phyloP scores from a whole-genome alignment of 2,797 vertebrate genomes.

The Buceros bicornis region DNA sequence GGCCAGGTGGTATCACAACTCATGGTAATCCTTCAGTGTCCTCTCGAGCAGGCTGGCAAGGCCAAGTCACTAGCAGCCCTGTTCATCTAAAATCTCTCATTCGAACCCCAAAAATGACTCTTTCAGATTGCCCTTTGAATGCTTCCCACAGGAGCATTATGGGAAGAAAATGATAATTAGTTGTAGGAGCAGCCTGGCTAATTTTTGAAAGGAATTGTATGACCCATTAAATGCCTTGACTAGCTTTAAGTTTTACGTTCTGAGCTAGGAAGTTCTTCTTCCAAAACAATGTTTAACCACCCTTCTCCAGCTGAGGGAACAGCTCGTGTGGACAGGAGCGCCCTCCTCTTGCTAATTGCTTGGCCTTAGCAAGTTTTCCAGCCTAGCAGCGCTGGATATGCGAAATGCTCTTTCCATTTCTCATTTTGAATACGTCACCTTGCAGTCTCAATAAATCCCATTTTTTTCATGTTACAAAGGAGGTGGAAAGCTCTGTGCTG shows the following conservation, averaged over 20 bases:
- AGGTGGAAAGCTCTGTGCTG: not conserved
- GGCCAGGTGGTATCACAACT: not conserved
- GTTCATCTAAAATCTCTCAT: not conserved
- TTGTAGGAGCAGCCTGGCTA: not conserved
- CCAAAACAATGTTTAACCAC: not conserved
- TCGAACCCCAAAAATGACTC: not conserved
- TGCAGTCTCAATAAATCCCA: not conserved
- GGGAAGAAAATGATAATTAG: not conserved
- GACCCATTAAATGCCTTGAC: not conserved
- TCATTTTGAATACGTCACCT: not conserved
- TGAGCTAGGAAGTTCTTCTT: not conserved
- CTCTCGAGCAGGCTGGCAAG: not conserved
- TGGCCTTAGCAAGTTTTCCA: not conserved
- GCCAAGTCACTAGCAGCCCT: not conserved
- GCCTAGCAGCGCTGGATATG: not conserved
- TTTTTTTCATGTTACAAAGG: rapidly evolving
- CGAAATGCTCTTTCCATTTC: not conserved
- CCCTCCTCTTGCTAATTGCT: not conserved
- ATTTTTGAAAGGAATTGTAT: not conserved
- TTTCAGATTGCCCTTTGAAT: not conserved
- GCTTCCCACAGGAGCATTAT: not conserved
- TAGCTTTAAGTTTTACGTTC: not conserved
- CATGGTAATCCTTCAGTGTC: not conserved
- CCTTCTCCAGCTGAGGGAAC: not conserved
- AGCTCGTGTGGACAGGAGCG: not conserved